These are phyloP conservation scores for Chloroceryle aenea DNA, from an alignment of 2,113 vertebrate species.

Conservation along the genomic window DNA sequence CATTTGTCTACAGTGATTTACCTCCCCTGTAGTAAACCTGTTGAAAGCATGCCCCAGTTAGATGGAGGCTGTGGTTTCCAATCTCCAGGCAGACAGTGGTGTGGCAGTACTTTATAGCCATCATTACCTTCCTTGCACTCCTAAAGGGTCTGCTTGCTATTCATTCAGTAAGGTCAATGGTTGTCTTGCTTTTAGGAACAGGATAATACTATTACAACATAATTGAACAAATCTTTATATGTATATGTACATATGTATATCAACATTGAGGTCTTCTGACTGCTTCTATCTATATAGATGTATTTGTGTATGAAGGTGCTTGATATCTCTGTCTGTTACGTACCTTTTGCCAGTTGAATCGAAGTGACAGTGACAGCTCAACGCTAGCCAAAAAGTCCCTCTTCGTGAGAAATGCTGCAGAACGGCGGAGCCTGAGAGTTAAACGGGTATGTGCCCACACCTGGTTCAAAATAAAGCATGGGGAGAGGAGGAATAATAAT, in stretches of 20 bases:
- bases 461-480: background rate
- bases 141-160: background rate
- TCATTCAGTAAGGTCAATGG: background rate
- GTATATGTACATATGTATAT: too few species aligned
- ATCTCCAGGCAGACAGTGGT: background rate
- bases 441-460: conserved; percentile 77
- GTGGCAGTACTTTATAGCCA: background rate
- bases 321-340: background rate
- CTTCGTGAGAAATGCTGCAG: conserved; percentile 83
- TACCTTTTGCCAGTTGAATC: conserved; percentile 77
- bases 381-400: conserved; percentile 84
- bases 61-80: background rate
- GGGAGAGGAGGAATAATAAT: background rate
- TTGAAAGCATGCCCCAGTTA: background rate
- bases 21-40: background rate
- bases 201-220: background rate
- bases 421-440: conserved; percentile 82
- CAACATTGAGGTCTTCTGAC: background rate
- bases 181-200: background rate
- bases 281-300: background rate
- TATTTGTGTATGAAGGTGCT: background rate
- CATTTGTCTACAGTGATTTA: background rate
- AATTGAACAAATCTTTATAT: background rate
- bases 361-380: conserved; percentile 88
- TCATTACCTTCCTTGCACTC: background rate